These are phyloP conservation scores for Discoglossus pictus DNA, from an alignment of 2,797 vertebrate species.

Conservation along the genomic window DNA sequence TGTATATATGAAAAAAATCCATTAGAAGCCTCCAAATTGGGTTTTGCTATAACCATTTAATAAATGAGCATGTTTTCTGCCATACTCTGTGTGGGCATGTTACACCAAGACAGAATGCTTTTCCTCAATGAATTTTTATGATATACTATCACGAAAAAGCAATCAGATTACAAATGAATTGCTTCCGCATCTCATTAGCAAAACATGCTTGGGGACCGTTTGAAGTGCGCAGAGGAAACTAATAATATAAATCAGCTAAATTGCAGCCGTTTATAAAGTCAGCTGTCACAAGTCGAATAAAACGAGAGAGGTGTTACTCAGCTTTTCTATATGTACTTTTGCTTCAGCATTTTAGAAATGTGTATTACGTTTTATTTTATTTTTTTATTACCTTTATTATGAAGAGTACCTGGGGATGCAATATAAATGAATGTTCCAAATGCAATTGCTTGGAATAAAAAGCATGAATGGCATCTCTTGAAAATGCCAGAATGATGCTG, in stretches of 20 bases:
- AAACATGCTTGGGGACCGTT: neutral
- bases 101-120: neutral
- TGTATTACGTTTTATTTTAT: neutral
- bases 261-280: slow-evolving; percentile 1
- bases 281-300: neutral
- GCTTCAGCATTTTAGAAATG: neutral
- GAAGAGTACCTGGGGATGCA: neutral
- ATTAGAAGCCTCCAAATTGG: neutral
- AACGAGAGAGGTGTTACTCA: neutral
- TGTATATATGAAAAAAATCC: too few relatives aligned
- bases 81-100: neutral
- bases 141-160: slow-evolving; percentile 4
- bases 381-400: neutral
- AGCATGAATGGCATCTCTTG: neutral
- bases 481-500: neutral
- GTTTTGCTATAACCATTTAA: neutral
- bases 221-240: slow-evolving; percentile 3
- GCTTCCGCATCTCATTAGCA: slow-evolving; percentile 19
- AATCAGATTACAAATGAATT: slow-evolving; percentile 13
- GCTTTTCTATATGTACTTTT: neutral
- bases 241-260: slow-evolving; percentile 19
- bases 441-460: neutral
- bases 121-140: neutral
- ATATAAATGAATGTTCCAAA: slow-evolving; percentile 10
- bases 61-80: neutral